A percentile compares a stretch with the other conserved stretches of the same genome.
phyloP scores from a whole-genome alignment of 2,888 invertebrate genomes.

The Protonemura montana region DNA sequence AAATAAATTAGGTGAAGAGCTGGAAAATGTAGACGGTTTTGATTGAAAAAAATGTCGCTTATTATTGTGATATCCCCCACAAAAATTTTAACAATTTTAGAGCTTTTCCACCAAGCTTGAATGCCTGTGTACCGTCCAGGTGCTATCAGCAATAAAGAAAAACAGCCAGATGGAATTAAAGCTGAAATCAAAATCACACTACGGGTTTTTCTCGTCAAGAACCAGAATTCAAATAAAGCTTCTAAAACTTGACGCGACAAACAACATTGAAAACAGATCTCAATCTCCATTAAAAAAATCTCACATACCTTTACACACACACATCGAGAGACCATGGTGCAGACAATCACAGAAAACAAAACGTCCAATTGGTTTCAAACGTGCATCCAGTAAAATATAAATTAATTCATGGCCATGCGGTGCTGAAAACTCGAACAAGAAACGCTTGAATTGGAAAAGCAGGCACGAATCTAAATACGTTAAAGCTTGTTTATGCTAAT shows the following conservation, averaged over 20 bases:
- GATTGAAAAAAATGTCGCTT: too few species aligned
- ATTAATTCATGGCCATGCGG: conserved; percentile 9
- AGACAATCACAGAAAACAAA: neutral
- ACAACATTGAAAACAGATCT: neutral
- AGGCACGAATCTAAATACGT: conserved; percentile 7
- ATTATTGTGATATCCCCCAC: too few species aligned
- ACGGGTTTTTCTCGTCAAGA: neutral
- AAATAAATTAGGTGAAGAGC: too few species aligned
- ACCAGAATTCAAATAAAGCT: neutral
- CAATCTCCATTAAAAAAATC: neutral
- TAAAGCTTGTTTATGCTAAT: conserved; percentile 7
- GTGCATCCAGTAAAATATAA: neutral
- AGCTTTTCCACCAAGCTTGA: neutral
- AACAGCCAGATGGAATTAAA: neutral
- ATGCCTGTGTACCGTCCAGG: neutral
- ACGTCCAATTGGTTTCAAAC: conserved; percentile 19
- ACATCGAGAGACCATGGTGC: neutral
- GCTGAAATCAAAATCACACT: neutral
- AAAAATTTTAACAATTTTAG: neutral
- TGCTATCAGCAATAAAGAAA: neutral
- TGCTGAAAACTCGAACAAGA: neutral
- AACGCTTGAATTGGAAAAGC: conserved; percentile 7
- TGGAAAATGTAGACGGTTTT: too few species aligned
- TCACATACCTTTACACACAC: neutral
- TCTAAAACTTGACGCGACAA: conserved; percentile 9